A percentile compares a stretch with the other conserved stretches of the same genome.
Evolutionary conservation across 2,888 invertebrate species (phyloP).

Genomic region (Lumbricus terrestris): DNA sequence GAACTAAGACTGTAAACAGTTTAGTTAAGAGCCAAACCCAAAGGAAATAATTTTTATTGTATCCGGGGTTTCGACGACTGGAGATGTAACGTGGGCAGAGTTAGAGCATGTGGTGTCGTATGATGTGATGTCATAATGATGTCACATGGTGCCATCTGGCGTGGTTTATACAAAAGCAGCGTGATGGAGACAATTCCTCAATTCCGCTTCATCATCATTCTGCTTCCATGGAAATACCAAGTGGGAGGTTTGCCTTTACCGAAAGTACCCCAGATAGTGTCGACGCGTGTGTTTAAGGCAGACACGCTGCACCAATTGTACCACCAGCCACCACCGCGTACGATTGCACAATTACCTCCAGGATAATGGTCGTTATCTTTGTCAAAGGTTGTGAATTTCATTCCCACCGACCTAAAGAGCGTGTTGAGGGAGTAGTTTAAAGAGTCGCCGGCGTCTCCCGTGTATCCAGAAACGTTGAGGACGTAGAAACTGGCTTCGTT

Average conservation of each 20-base stretch:
- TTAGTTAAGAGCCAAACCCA: no score
- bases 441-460: conserved; percentile 4
- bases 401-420: background rate
- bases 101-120: no score
- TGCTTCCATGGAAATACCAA: background rate
- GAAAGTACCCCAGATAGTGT: background rate
- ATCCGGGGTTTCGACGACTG: no score
- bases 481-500: background rate
- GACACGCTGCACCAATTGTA: background rate
- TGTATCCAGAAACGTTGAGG: background rate
- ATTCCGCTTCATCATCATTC: background rate
- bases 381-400: background rate
- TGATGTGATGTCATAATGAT: no score
- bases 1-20: no score
- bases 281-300: background rate
- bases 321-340: background rate
- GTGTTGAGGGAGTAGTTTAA: background rate
- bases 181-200: no score
- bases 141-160: no score
- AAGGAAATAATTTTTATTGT: no score
- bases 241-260: background rate
- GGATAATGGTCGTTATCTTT: background rate
- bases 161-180: no score
- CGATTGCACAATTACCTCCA: background rate
- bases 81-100: no score